These are phyloP conservation scores for Helicoverpa armigera DNA, from an alignment of 1,140 invertebrate species.

Conservation along the genomic window DNA sequence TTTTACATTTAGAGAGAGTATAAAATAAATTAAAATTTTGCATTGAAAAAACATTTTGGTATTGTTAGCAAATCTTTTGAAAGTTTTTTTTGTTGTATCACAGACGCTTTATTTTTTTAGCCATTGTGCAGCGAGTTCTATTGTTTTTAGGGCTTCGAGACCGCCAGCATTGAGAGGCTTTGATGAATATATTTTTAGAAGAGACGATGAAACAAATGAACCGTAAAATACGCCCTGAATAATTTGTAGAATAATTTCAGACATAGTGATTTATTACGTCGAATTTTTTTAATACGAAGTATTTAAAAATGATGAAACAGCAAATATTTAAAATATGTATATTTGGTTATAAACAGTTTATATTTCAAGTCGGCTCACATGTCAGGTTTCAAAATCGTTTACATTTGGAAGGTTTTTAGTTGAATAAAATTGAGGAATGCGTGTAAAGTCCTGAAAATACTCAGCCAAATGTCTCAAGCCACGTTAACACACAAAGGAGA, in stretches of 20 bases:
- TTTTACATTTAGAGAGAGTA: no score
- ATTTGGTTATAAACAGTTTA: not conserved
- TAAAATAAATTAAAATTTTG: constrained; percentile 8
- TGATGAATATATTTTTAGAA: constrained; percentile 26
- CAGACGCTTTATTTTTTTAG: constrained; percentile 9
- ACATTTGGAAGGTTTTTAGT: not conserved
- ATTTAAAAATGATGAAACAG: not conserved
- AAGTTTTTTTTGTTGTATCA: constrained; percentile 18
- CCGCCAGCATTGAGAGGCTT: constrained; percentile 19
- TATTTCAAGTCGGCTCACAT: not conserved
- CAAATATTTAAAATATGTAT: not conserved
- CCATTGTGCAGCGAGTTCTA: constrained; percentile 6
- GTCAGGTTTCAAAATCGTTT: not conserved
- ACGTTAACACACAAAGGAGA: constrained; percentile 24
- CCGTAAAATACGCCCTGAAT: not conserved
- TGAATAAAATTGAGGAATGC: not conserved
- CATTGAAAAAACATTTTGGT: not conserved
- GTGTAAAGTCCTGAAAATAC: constrained; percentile 12
- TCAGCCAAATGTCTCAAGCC: constrained; percentile 16
- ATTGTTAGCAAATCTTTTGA: not conserved
- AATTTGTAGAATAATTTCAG: not conserved
- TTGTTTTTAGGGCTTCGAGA: constrained; percentile 22
- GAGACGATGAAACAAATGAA: not conserved
- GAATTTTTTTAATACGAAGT: no score
- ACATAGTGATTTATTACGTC: not conserved